Percentiles rank a stretch among this genome's conserved stretches.
Evolutionary conservation across 2,113 vertebrate species (phyloP).

Genomic region (Labrus mixtus): DNA sequence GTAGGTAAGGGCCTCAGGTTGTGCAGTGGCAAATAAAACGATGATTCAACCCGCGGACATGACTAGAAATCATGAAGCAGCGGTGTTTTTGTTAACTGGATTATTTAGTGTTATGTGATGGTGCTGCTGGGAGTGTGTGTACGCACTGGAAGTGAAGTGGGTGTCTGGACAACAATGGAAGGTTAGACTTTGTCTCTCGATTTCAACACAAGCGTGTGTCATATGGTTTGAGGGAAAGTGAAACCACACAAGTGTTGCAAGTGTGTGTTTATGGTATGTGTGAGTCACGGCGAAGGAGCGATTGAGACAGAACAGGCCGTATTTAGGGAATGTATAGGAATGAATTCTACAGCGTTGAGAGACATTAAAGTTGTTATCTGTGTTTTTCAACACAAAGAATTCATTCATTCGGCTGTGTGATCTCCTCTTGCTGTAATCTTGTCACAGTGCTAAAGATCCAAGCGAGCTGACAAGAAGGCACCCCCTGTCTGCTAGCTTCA

Average conservation of each 20-base stretch:
- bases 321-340: constrained; percentile 58
- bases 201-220: constrained; percentile 35
- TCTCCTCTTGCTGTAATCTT: constrained; percentile 48
- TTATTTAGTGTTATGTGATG: constrained; percentile 58
- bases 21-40: constrained; percentile 32
- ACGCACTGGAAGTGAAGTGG: constrained; percentile 39
- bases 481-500: constrained; percentile 51
- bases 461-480: constrained; percentile 58
- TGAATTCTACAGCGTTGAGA: constrained; percentile 34
- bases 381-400: constrained; percentile 71
- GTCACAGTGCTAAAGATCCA: constrained; percentile 58
- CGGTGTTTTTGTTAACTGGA: constrained; percentile 54
- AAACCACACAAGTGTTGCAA: constrained; percentile 50
- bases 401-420: constrained; percentile 68
- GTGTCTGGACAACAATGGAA: constrained; percentile 44
- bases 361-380: constrained; percentile 66
- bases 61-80: constrained; percentile 46
- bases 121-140: constrained; percentile 29
- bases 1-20: constrained; percentile 41
- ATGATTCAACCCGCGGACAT: constrained; percentile 9
- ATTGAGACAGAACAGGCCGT: constrained; percentile 49
- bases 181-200: constrained; percentile 58
- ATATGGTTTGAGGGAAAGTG: constrained; percentile 53
- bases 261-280: constrained; percentile 64
- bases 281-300: constrained; percentile 57